Evolutionary conservation across 2,797 vertebrate genomes (phyloP).

Genomic region (Dallia pectoralis): DNA sequence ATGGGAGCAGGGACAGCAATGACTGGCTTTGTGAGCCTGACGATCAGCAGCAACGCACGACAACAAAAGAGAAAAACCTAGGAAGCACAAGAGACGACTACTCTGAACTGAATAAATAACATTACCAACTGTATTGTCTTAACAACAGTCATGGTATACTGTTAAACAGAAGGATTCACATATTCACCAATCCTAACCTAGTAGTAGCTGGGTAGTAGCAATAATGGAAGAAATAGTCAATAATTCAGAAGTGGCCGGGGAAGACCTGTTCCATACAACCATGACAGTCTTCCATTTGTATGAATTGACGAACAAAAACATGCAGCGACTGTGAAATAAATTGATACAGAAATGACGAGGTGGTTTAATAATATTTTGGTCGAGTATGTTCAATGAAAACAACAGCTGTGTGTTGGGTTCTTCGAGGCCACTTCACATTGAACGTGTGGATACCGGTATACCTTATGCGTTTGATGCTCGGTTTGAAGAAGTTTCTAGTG

Average conservation of each 20-base stretch:
- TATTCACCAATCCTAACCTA: constrained; percentile 5
- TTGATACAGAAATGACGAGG: not conserved
- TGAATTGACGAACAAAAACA: not conserved
- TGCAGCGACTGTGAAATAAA: not conserved
- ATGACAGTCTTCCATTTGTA: not conserved
- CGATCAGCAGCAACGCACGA: constrained; percentile 66
- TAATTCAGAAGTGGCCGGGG: not conserved
- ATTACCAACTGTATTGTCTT: constrained; percentile 25
- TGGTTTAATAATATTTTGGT: not conserved
- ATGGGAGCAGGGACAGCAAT: constrained; percentile 74
- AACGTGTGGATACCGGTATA: no score
- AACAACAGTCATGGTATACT: not conserved
- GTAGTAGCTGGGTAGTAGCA: not conserved
- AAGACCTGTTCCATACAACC: not conserved
- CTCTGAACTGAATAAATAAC: constrained; percentile 60
- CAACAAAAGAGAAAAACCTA: constrained; percentile 65
- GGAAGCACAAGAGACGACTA: constrained; percentile 35
- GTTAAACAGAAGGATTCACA: constrained; percentile 1
- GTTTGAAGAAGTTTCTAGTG: no score
- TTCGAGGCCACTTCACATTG: no score
- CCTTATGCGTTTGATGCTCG: no score
- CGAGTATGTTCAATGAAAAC: not conserved
- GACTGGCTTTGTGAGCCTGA: constrained; percentile 72
- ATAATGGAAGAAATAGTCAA: not conserved
- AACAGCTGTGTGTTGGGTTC: no score